Conservation (phyloP, 1,140 invertebrate genomes). For the Pseudachorutes palmiensis region DNA sequence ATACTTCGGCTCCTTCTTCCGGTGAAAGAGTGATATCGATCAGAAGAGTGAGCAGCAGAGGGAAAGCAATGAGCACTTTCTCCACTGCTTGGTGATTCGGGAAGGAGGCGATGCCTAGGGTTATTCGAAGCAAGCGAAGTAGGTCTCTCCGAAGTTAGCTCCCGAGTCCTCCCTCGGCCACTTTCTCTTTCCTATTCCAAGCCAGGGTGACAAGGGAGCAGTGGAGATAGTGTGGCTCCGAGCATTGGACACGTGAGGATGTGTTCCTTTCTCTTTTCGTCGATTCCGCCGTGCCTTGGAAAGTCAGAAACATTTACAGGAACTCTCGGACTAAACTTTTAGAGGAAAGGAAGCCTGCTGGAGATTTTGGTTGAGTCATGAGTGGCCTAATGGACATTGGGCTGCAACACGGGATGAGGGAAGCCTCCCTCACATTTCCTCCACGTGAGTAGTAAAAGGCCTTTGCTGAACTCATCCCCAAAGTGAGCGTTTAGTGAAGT, state of each 20-base stretch:
- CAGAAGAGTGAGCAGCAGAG: not conserved
- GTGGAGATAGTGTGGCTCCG: not conserved
- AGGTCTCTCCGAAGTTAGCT: not conserved
- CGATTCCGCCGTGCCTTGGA: conserved; percentile 9
- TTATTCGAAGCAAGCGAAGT: not conserved
- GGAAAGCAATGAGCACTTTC: not conserved
- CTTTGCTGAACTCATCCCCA: too few relatives aligned
- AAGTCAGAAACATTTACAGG: not conserved
- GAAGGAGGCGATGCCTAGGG: too few relatives aligned
- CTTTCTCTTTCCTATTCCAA: not conserved
- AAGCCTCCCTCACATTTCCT: not conserved
- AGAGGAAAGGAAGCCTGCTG: too few relatives aligned
- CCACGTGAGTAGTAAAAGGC: not conserved
- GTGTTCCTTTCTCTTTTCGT: not conserved
- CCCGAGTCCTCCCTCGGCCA: not conserved
- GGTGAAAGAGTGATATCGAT: conserved; percentile 12
- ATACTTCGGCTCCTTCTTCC: not conserved
- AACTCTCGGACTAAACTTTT: not conserved
- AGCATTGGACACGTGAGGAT: conserved; percentile 1
- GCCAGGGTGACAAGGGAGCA: not conserved
- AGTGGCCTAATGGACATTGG: not conserved
- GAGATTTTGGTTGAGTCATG: not conserved
- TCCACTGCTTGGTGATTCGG: too few relatives aligned
- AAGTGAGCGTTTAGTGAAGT: too few relatives aligned
- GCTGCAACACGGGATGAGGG: not conserved